phyloP scores from a whole-genome alignment of 2,797 vertebrate genomes.

The Staurois parvus region DNA sequence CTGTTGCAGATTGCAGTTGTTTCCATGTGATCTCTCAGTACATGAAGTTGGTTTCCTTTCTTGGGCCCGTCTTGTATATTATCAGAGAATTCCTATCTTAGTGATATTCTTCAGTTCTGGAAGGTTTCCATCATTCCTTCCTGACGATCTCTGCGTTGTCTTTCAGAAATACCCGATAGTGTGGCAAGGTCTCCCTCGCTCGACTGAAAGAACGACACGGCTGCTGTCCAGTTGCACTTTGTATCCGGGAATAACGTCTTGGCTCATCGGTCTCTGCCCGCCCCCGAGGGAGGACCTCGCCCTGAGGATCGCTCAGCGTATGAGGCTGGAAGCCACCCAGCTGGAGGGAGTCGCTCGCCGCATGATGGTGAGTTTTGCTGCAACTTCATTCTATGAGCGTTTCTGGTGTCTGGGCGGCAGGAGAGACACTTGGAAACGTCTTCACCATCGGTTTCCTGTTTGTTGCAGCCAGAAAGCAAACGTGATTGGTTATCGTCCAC shows the following conservation, averaged over 20 bases:
- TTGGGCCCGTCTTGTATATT: no score
- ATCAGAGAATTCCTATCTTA: no score
- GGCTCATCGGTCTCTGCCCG: conserved; percentile 93
- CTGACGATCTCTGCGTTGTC: neutral
- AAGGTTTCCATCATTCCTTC: neutral
- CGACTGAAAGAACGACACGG: conserved; percentile 97
- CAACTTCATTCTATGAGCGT: no score
- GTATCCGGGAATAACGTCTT: conserved; percentile 95
- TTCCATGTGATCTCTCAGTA: no score
- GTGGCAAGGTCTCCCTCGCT: conserved; percentile 95
- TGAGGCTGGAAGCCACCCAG: conserved; percentile 95
- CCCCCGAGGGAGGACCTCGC: conserved; percentile 92
- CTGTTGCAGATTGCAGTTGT: no score
- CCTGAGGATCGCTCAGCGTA: conserved; percentile 95
- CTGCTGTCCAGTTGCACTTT: conserved; percentile 97
- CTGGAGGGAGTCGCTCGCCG: conserved; percentile 94
- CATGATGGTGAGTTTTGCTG: conserved; percentile 88
- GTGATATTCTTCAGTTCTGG: no score
- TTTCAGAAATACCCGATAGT: conserved; percentile 97
- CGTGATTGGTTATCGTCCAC: no score
- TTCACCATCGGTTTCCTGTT: no score
- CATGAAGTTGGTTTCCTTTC: no score
- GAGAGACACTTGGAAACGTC: no score
- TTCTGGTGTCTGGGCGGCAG: neutral
- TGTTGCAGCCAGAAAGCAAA: no score